These are phyloP conservation scores for Marisa cornuarietis DNA, from an alignment of 1,140 invertebrate genomes.

Conservation along the genomic window DNA sequence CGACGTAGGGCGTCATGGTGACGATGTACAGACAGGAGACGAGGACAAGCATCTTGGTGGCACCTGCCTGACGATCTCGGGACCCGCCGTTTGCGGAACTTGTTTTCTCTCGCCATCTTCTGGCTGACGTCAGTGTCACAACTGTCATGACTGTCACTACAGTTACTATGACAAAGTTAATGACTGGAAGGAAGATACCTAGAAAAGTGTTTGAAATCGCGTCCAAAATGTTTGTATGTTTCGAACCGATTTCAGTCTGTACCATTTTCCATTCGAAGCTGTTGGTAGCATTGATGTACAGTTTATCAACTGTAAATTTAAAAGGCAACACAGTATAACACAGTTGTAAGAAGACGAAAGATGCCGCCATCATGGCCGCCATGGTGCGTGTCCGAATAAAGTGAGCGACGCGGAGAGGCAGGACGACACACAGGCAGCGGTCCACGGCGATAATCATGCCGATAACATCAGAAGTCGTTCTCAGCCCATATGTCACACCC, in stretches of 20 bases:
- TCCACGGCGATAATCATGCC: not conserved
- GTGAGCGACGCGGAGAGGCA: not conserved
- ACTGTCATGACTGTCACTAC: not conserved
- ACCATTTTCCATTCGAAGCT: not conserved
- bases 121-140: not conserved
- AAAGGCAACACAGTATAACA: not conserved
- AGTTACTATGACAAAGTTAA: not conserved
- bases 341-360: not conserved
- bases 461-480: not conserved
- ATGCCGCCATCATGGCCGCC: not conserved
- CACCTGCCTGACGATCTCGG: not conserved
- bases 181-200: not conserved
- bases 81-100: not conserved
- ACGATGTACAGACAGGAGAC: not conserved
- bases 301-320: not conserved
- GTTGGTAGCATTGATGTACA: not conserved
- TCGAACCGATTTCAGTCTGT: not conserved
- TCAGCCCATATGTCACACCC: not conserved
- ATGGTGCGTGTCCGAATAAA: not conserved
- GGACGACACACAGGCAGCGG: not conserved
- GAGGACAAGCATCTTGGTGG: constrained; percentile 5
- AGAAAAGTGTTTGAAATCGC: not conserved
- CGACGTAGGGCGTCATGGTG: not conserved
- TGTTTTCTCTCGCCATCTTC: not conserved
- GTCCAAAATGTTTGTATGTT: not conserved